Conservation (phyloP, 2,797 vertebrate genomes). For the Gallinago nigripennis region DNA sequence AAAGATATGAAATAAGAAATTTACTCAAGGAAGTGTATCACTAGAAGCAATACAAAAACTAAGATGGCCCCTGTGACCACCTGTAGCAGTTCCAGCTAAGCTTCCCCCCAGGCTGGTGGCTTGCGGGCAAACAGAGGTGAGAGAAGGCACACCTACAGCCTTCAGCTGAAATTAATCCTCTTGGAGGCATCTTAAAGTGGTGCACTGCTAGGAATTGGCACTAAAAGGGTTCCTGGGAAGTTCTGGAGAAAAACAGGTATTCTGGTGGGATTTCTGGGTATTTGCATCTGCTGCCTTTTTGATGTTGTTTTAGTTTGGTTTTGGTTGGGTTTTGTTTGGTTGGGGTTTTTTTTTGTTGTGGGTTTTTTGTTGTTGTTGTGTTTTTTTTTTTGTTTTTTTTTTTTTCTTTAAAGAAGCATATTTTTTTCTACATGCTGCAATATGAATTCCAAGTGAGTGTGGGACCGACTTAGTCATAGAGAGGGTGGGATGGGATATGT, state of each 20-base stretch:
- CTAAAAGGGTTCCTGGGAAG: not conserved
- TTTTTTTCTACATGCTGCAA: not conserved
- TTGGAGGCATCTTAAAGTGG: not conserved
- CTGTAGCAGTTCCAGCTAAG: not conserved
- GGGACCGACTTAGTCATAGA: not conserved
- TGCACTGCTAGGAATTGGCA: not conserved
- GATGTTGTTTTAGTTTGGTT: not conserved
- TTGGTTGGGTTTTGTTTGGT: not conserved
- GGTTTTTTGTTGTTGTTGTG: no score
- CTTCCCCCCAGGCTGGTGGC: not conserved
- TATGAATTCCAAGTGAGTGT: not conserved
- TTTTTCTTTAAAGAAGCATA: no score
- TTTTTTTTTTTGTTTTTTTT: no score
- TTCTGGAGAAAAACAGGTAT: not conserved
- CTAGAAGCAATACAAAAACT: not conserved
- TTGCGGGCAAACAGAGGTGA: not conserved
- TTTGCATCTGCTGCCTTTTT: not conserved
- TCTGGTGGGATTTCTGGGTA: not conserved
- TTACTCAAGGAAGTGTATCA: not conserved
- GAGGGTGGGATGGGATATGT: not conserved
- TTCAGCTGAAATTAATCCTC: not conserved
- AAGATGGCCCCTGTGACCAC: not conserved
- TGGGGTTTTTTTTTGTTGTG: not conserved
- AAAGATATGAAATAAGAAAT: not conserved
- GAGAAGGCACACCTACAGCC: not conserved